Conservation (phyloP, 2,113 vertebrate genomes). For the Sorex fumeus region DNA sequence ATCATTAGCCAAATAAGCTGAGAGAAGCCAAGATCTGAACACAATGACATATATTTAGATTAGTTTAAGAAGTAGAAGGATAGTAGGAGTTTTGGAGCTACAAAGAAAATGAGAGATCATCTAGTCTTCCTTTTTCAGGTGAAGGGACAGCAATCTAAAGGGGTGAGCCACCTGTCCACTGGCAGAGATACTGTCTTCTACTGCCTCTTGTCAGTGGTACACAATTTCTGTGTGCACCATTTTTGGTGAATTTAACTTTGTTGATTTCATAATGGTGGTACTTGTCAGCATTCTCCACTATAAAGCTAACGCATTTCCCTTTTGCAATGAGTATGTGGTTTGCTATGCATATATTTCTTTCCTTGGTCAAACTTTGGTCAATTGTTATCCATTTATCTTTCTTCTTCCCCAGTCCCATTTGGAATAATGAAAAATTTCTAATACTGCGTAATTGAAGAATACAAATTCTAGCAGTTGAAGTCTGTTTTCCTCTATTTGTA, state of each 20-base stretch:
- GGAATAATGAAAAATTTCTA: too few species aligned
- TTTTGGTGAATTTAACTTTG: conserved; percentile 27
- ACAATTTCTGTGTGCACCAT: neutral
- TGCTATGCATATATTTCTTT: conserved; percentile 43
- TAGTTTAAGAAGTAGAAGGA: conserved; percentile 52
- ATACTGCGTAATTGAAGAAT: too few species aligned
- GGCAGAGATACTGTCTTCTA: neutral
- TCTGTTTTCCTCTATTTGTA: too few species aligned
- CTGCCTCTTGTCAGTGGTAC: neutral
- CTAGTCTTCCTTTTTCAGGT: conserved; percentile 14
- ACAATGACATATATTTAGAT: conserved; percentile 42
- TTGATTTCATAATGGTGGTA: conserved; percentile 13
- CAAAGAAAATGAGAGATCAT: conserved; percentile 14
- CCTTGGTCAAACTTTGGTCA: conserved; percentile 60
- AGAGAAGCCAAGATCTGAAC: conserved; percentile 59
- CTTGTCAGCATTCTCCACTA: neutral
- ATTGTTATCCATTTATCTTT: neutral
- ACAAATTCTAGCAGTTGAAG: too few species aligned
- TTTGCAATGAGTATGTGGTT: conserved; percentile 37
- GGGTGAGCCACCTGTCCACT: neutral
- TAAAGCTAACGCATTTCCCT: conserved; percentile 34
- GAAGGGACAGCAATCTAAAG: neutral
- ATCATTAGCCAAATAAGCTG: conserved; percentile 35
- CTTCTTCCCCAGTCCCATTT: neutral
- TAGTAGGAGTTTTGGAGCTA: conserved; percentile 46